Evolutionary conservation across 2,113 vertebrate species (phyloP).

Genomic region (Guaruba guarouba): DNA sequence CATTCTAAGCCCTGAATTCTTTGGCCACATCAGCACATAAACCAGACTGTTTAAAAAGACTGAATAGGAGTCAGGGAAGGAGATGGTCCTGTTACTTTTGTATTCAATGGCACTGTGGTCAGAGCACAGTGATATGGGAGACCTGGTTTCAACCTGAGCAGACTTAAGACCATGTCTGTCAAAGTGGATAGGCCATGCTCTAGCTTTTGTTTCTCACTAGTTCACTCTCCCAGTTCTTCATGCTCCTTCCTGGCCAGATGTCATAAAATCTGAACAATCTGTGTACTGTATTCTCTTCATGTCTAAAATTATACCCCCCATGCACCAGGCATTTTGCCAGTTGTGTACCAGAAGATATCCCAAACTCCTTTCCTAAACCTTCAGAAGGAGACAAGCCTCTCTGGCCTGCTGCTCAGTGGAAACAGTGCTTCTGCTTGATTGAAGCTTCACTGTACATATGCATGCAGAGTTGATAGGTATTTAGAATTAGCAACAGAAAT

Average conservation of each 20-base stretch:
- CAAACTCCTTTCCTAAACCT: background rate
- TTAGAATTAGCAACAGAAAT: background rate
- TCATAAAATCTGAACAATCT: background rate
- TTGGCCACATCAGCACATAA: background rate
- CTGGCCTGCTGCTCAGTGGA: background rate
- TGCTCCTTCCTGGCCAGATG: background rate
- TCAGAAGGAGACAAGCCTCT: background rate
- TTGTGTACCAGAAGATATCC: background rate
- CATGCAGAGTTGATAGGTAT: background rate
- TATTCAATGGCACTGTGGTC: background rate
- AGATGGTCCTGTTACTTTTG: background rate
- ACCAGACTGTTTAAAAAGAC: background rate
- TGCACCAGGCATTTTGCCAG: background rate
- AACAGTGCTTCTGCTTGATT: background rate
- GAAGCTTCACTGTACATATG: background rate
- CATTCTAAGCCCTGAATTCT: background rate
- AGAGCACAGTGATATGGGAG: background rate
- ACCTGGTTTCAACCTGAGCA: background rate
- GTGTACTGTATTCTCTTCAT: background rate
- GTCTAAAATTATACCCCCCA: accelerated
- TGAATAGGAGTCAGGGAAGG: background rate
- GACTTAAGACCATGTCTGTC: background rate
- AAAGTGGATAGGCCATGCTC: background rate
- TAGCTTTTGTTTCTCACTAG: background rate
- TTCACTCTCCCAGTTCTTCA: background rate